phyloP scores from a whole-genome alignment of 2,888 invertebrate genomes.

The Scaptodrosophila latifasciaeformis region DNA sequence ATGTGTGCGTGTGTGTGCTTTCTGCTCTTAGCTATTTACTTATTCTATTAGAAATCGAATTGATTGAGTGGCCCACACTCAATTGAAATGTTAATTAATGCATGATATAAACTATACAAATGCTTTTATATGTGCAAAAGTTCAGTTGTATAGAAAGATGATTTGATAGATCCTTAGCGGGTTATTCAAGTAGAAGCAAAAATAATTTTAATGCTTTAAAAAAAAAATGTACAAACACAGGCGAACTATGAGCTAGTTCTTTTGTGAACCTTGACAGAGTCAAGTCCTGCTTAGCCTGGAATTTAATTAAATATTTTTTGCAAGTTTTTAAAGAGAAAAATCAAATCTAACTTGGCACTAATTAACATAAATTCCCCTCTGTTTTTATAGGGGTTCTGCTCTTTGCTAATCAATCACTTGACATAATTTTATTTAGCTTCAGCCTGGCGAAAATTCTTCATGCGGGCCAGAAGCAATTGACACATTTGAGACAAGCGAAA shows the following conservation, averaged over 20 bases:
- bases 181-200: too few species aligned
- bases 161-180: too few species aligned
- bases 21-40: constrained; percentile 15
- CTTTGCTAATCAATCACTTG: not conserved
- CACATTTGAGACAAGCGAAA: constrained; percentile 38
- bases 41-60: constrained; percentile 5
- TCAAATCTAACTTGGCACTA: not conserved
- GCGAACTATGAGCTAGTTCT: too few species aligned
- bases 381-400: too few species aligned
- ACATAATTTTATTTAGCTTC: not conserved
- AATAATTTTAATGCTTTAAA: too few species aligned
- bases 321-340: not conserved
- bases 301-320: too few species aligned
- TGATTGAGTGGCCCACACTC: constrained; percentile 27
- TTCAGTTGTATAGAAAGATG: too few species aligned
- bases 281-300: too few species aligned
- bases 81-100: constrained; percentile 39
- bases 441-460: not conserved
- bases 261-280: too few species aligned
- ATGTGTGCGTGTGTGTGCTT: constrained; percentile 2
- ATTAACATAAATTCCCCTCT: not conserved
- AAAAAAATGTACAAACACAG: too few species aligned
- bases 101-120: constrained; percentile 12
- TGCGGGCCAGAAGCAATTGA: constrained; percentile 43
- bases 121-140: too few species aligned